Evolutionary conservation across 2,888 invertebrate species (phyloP).

Genomic region (Macrosiphum euphorbiae): DNA sequence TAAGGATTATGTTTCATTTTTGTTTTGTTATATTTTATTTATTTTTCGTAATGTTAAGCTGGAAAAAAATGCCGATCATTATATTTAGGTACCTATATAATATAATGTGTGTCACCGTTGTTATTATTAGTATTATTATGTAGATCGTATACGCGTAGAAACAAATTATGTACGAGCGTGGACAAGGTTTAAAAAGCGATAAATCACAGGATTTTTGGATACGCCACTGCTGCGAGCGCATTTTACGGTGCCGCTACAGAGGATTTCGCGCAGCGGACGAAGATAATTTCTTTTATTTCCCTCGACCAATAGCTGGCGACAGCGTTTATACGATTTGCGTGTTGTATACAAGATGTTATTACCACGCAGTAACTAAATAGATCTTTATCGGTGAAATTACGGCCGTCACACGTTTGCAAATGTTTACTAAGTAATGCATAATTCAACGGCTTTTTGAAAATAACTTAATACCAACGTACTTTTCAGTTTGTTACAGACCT

Average conservation of each 20-base stretch:
- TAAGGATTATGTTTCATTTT: neutral
- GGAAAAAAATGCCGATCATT: neutral
- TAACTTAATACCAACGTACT: neutral
- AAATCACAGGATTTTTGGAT: slow-evolving; percentile 14
- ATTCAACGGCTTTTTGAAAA: slow-evolving; percentile 47
- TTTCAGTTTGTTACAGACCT: neutral
- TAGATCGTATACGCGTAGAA: neutral
- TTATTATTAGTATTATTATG: neutral
- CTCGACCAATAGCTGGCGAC: neutral
- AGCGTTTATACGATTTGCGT: slow-evolving; percentile 29
- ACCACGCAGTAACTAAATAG: slow-evolving; percentile 27
- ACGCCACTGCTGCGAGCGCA: neutral
- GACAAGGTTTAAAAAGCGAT: slow-evolving; percentile 26
- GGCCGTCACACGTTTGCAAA: slow-evolving; percentile 35
- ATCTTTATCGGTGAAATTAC: slow-evolving; percentile 58
- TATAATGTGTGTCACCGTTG: neutral
- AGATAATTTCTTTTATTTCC: slow-evolving; percentile 40
- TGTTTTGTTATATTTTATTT: slow-evolving; percentile 21
- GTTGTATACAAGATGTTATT: neutral
- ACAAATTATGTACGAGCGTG: neutral
- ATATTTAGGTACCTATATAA: neutral
- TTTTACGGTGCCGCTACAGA: neutral
- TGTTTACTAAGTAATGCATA: slow-evolving; percentile 40
- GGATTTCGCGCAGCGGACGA: neutral
- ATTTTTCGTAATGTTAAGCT: neutral